Percentiles rank a stretch among this genome's conserved stretches.
Evolutionary conservation across 2,797 vertebrate species (phyloP).

Genomic region (Siniperca scherzeri): DNA sequence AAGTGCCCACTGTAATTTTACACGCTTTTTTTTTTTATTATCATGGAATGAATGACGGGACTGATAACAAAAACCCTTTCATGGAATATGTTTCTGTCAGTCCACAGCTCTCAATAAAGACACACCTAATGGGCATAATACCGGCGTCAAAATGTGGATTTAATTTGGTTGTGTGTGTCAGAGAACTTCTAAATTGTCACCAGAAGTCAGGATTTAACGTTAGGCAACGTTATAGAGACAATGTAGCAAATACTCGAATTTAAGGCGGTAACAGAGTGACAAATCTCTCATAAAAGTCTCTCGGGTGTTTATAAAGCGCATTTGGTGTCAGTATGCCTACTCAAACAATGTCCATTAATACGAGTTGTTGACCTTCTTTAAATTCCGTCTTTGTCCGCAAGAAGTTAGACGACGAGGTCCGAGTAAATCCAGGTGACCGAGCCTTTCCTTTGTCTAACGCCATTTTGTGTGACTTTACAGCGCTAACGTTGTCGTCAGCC

Average conservation of each 20-base stretch:
- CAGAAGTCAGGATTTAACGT: conserved; percentile 29
- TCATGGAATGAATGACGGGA: conserved; percentile 65
- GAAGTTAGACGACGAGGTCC: background rate
- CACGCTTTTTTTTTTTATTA: conserved; percentile 53
- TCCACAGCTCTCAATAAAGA: conserved; percentile 73
- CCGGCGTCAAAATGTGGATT: conserved; percentile 70
- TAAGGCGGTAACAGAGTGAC: background rate
- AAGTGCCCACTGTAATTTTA: conserved; percentile 63
- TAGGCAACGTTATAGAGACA: background rate
- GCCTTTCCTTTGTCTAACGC: conserved; percentile 80
- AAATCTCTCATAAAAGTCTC: background rate
- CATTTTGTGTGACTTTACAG: conserved; percentile 83
- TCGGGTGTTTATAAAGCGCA: background rate
- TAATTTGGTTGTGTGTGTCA: conserved; percentile 40
- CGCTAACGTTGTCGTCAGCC: conserved; percentile 74
- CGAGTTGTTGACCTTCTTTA: background rate
- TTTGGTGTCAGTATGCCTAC: background rate
- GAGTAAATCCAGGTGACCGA: background rate
- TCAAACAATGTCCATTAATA: background rate
- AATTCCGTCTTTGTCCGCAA: background rate
- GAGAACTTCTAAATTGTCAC: conserved; percentile 15
- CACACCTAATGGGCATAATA: conserved; percentile 54
- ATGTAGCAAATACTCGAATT: background rate
- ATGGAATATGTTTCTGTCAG: conserved; percentile 72
- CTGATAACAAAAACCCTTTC: conserved; percentile 57